Evolutionary conservation across 2,888 invertebrate genomes (phyloP).

Genomic region (Cremastinae sp.): DNA sequence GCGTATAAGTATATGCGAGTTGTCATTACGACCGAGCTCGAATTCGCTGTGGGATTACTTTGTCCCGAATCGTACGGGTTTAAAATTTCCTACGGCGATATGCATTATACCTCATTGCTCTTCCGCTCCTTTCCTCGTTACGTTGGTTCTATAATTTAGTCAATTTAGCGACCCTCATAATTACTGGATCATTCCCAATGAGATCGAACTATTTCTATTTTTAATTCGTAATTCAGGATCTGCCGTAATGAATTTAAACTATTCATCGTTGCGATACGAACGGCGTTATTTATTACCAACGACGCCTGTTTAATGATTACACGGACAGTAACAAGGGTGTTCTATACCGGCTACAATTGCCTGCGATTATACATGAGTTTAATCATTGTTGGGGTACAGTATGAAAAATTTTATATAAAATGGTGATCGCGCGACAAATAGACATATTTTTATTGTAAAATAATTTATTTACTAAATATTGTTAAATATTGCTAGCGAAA

Average conservation of each 20-base stretch:
- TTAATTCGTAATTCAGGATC: background rate
- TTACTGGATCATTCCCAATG: conserved; percentile 3
- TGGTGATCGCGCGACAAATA: no score
- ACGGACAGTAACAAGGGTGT: no score
- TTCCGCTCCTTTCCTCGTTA: conserved; percentile 1
- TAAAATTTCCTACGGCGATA: conserved; percentile 32
- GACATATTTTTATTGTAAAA: no score
- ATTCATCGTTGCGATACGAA: background rate
- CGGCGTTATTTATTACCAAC: background rate
- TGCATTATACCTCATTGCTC: conserved; percentile 23
- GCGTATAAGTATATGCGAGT: no score
- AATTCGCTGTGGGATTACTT: conserved; percentile 41
- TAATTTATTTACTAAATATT: no score
- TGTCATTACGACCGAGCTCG: conserved; percentile 42
- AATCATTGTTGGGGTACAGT: background rate
- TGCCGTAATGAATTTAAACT: conserved; percentile 6
- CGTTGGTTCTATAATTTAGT: background rate
- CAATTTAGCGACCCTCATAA: background rate
- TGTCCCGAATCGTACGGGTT: conserved; percentile 37
- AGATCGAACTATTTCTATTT: conserved; percentile 14
- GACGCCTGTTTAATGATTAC: no score
- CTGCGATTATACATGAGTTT: no score
- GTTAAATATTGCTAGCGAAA: no score
- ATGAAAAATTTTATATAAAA: background rate
- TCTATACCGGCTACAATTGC: no score